Base-by-base conservation (phyloP, 1,140 invertebrate genomes). In the Argopecten irradians region DNA sequence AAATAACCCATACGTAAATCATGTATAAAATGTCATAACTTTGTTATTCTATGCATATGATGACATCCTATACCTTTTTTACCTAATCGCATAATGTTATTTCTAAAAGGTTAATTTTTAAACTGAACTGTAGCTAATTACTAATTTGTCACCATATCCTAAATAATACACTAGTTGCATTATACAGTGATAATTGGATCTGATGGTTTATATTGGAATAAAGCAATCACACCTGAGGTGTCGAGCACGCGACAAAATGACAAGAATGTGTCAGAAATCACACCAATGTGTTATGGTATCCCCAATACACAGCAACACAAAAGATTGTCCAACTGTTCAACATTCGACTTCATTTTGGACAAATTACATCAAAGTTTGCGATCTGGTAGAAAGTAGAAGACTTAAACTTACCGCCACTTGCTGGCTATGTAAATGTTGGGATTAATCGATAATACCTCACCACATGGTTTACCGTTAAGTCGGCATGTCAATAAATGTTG, bases 401-500 rank as follows among this genome's bases (percentile, higher is more conserved):
- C 82, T 89, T 84, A 89, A 89, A 89, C 82, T 84, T 34, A 46
- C 84, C 88, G 88, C 88, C 88, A 83, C 55, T 41, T 83, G 71
- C 34, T 19, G 16, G 34, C 34, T 83, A 86, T 82, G 43, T 83
- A 82, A 84, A 86, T 86, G 83, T 83, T 89, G 36, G 84, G 55
- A 55, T 28, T 86, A 83, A 86, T 86, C 88, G 46, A 89, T 89
- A 89, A 86, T 83, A 55, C 83, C 36, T 82, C 83, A 86, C 36
- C 84, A 86, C 39, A 86, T 82, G 82, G 46, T 86, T 46, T 91
- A 87, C 43, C 82, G 41, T 89, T 91, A 88, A 87, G 55, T 43
- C 83, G 43, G 85, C 84, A 86, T 83, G 91, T 90, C 88, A 89
- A 89, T 85, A 89, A 88, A 86, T 86, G 82, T 90, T 86, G 82